Conservation (phyloP, 2,888 invertebrate species). For the Entomobrya multifasciata region DNA sequence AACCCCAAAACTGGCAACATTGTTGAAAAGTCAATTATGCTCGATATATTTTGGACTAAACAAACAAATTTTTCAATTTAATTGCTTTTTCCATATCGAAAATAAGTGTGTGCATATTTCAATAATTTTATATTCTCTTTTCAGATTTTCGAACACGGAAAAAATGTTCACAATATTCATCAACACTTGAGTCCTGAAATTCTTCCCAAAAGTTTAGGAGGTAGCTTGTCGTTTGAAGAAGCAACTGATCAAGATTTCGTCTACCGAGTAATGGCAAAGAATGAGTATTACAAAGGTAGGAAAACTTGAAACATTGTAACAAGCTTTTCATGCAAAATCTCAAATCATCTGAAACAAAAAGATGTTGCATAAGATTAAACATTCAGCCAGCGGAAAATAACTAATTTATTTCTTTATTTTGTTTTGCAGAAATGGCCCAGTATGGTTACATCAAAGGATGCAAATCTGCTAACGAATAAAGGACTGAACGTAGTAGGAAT, state of each 20-base stretch:
- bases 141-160: constrained; percentile 83
- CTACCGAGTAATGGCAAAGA: constrained; percentile 29
- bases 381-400: not conserved
- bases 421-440: constrained; percentile 53
- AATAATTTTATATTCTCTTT: no score
- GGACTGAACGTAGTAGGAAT: not conserved
- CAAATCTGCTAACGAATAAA: not conserved
- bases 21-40: no score
- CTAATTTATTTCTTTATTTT: not conserved
- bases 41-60: no score
- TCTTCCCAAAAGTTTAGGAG: constrained; percentile 85
- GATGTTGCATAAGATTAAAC: not conserved
- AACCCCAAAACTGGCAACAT: no score
- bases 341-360: no score
- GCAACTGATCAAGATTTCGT: constrained; percentile 54
- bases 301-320: no score
- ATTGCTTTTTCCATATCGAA: no score
- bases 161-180: constrained; percentile 82
- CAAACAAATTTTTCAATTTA: no score
- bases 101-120: no score
- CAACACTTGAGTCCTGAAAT: constrained; percentile 82
- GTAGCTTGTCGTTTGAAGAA: constrained; percentile 80
- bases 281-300: constrained; percentile 64
- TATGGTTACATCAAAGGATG: constrained; percentile 60
- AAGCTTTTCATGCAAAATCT: no score